Evolutionary conservation across 2,888 invertebrate genomes (phyloP).

Genomic region (Ceratothoa steindachneri): DNA sequence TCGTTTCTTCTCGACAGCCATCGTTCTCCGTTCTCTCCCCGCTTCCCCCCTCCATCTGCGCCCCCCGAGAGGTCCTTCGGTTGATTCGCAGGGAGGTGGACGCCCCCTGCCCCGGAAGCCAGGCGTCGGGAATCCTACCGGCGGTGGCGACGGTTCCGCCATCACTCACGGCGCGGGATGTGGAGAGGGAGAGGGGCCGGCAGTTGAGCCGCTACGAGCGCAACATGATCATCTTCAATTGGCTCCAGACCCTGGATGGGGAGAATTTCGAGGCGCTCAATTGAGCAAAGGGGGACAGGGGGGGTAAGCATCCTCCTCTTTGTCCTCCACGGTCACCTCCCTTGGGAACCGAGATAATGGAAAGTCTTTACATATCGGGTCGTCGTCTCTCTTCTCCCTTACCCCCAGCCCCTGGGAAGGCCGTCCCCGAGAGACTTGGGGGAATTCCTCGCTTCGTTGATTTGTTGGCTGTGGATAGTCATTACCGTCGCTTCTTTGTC

Average conservation of each 20-base stretch:
- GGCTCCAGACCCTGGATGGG: constrained; percentile 76
- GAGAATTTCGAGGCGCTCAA: constrained; percentile 29
- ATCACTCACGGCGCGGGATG: constrained; percentile 56
- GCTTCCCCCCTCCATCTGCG: constrained; percentile 22
- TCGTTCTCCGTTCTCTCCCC: constrained; percentile 16
- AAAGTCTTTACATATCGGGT: too few relatives aligned
- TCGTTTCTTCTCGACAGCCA: neutral
- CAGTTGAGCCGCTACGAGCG: constrained; percentile 82
- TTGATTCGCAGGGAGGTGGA: constrained; percentile 20
- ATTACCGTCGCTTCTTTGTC: too few relatives aligned
- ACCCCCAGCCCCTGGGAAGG: too few relatives aligned
- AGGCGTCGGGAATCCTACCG: constrained; percentile 49
- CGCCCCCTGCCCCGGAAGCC: constrained; percentile 29
- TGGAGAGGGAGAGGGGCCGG: constrained; percentile 74
- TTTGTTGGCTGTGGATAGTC: too few relatives aligned
- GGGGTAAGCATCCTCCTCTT: too few relatives aligned
- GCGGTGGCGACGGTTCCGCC: constrained; percentile 52
- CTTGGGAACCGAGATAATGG: too few relatives aligned
- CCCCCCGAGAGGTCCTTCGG: constrained; percentile 14
- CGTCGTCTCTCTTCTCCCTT: too few relatives aligned
- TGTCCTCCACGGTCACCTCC: too few relatives aligned
- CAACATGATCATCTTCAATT: constrained; percentile 94
- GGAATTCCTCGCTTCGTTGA: too few relatives aligned
- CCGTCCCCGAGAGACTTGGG: too few relatives aligned
- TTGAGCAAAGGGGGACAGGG: too few relatives aligned